These are phyloP conservation scores for Sciurus carolinensis DNA, from an alignment of 2,797 vertebrate genomes.

Conservation along the genomic window DNA sequence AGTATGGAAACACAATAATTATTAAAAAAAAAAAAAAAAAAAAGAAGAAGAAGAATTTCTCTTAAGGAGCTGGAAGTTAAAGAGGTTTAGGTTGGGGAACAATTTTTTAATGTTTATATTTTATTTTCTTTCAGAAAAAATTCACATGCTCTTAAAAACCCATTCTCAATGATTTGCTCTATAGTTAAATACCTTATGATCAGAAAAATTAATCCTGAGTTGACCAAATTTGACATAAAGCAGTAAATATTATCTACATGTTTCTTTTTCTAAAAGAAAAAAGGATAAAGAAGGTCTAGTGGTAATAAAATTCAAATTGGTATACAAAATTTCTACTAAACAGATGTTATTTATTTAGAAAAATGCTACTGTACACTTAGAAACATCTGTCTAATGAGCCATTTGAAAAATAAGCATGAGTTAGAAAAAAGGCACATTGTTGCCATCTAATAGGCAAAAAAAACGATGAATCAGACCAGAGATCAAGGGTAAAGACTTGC, in stretches of 20 bases:
- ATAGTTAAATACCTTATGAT: background rate
- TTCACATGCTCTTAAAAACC: background rate
- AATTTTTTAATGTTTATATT: background rate
- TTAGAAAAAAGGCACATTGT: background rate
- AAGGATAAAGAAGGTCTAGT: background rate
- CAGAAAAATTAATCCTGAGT: background rate
- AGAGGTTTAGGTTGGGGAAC: background rate
- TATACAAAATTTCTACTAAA: background rate
- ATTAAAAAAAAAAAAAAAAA: background rate
- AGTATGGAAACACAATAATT: background rate
- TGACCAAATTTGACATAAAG: background rate
- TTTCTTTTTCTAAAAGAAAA: background rate
- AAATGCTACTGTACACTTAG: slow-evolving; percentile 2
- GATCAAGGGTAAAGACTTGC: background rate
- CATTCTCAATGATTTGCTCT: background rate
- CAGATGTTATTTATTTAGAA: slow-evolving; percentile 39
- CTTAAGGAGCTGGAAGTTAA: background rate
- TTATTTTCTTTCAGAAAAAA: background rate
- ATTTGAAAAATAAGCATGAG: slow-evolving; percentile 53
- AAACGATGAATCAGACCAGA: background rate
- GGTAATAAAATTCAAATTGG: background rate
- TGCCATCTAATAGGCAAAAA: background rate
- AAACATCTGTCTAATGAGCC: slow-evolving; percentile 64
- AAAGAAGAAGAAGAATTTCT: background rate
- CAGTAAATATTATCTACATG: background rate